Evolutionary conservation across 1,140 invertebrate genomes (phyloP), one percentile per base, ranked within the genome.

Genomic region (Polypedilum pembai): DNA sequence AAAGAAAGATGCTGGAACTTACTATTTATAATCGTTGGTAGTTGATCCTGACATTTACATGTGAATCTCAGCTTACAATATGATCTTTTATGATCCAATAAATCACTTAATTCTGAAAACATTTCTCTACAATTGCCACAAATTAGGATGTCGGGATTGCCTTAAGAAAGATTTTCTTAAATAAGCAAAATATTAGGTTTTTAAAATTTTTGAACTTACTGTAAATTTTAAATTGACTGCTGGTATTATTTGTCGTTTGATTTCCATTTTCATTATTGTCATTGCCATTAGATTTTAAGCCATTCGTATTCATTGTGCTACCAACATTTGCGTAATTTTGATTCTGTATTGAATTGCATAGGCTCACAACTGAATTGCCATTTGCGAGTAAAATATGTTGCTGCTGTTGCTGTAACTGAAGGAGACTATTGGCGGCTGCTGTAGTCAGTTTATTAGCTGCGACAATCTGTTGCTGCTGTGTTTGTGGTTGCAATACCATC

Each of bases 71-170:
- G 85, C 83, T 92, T 92, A 84, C 92, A 94, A 82, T 92, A 92
- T 77, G 88, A 88, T 81, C 92, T 91, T 84, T 94, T 94, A 85
- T 94, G 93, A 79, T 94, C 91, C 77, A 94, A 86, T 78, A 94
- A 85, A 78, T 92, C 91, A 79, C 90, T 88, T 41, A 94, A 85
- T 77, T 92, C 91, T 73, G 88, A 88, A 82, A 94, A 94, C 83
- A 91, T 88, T 83, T 93, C 90, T 78, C 92, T 86, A 82, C 93
- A 94, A 83, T 92, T 93, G 76, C 93, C 93, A 82, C 93, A 94
- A 79, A 94, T 94, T 80, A 94, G 85, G 80, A 94, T 92, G 82
- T 94, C 93, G 77, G 90, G 90, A 83, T 91, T 92, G 84, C 90
- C 91, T 93, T 83, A 1, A 86, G 86, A 76, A 75, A 74, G 75